Percentiles rank a stretch among this genome's conserved stretches.
phyloP scores from a whole-genome alignment of 2,113 vertebrate genomes.

The Protobothrops mucrosquamatus region DNA sequence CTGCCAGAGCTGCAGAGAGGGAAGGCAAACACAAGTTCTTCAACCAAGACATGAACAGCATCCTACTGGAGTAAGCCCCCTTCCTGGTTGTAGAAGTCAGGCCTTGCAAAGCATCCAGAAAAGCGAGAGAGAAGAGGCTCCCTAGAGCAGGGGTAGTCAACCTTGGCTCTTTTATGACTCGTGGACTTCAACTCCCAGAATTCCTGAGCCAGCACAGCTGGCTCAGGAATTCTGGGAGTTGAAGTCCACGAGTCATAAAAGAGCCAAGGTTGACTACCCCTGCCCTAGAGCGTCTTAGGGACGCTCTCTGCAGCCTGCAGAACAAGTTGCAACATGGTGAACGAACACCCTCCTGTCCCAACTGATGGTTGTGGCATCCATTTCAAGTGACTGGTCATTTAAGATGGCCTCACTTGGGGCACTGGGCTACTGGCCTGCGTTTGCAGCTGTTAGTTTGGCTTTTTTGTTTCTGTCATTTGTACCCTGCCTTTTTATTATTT shows the following conservation, averaged over 20 bases:
- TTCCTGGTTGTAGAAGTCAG: not conserved
- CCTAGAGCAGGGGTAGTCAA: no score
- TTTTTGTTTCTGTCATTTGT: no score
- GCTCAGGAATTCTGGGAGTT: no score
- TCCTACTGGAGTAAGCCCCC: slow-evolving; percentile 88
- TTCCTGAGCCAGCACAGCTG: no score
- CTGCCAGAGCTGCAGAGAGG: slow-evolving; percentile 79
- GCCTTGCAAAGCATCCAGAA: not conserved
- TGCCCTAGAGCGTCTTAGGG: not conserved
- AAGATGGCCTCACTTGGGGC: no score
- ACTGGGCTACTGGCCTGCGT: no score
- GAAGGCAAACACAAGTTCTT: slow-evolving; percentile 89
- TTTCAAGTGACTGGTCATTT: not conserved
- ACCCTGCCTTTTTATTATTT: no score
- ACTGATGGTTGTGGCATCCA: not conserved
- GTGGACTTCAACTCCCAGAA: no score
- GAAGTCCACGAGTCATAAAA: no score
- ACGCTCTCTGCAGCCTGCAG: not conserved
- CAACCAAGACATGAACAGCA: slow-evolving; percentile 85
- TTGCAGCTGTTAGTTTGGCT: no score
- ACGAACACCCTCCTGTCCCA: not conserved
- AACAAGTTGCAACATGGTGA: not conserved
- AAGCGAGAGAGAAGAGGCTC: not conserved
- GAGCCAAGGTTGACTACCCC: no score
- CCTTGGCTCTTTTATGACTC: no score